Base-by-base conservation (phyloP, 2,888 invertebrate genomes). In the Calameuta idolon region DNA sequence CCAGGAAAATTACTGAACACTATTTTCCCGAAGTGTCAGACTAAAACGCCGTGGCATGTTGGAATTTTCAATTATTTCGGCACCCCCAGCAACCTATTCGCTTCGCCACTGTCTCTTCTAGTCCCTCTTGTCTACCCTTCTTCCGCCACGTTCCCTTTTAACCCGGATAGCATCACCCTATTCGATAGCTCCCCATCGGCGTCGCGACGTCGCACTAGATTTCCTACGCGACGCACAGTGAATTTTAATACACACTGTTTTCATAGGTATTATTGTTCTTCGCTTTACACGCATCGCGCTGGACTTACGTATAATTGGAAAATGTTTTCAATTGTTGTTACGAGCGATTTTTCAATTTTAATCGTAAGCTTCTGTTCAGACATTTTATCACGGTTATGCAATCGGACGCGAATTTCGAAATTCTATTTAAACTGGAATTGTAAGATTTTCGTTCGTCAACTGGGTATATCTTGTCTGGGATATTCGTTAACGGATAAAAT, bases 21-120 rank as follows among this genome's bases (percentile, higher is more conserved):
- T 71, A 71, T 71, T 71, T 71, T 71, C 71, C 31, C 12, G 71
- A 71, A 71, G 71, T 34, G 71, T 34, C 33, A 71, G 71, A 33
- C 71, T 71, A 71, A 71, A 55, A 34, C 71, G 34, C 71, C 23
- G 33, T 34, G 71, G 71, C 71, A 71, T 34, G 71, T 34, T 71
- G 71, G 71, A 71, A 71, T 71, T 71, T 71, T 71, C 71, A 71
- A 71, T 71, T 71, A 71, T 71, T 71, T 31, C 71, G 31, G 12
- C 33, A n/a, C 71, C 71, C 71, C 71, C 71, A 12, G 69, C 30
- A 0, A 15, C 71, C 71, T 71, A 34, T 34, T 34, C 34, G 71
- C 12, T 31, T 71, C 71, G 71, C 31, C 31, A 34, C 71, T 71
- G 33, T 71, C 71, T 71, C 71, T 34, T 71, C 71, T 71, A 31